Percentiles rank a stretch among this genome's conserved stretches.
phyloP scores from a whole-genome alignment of 2,113 vertebrate species.

The Tricholaema leucomelas region DNA sequence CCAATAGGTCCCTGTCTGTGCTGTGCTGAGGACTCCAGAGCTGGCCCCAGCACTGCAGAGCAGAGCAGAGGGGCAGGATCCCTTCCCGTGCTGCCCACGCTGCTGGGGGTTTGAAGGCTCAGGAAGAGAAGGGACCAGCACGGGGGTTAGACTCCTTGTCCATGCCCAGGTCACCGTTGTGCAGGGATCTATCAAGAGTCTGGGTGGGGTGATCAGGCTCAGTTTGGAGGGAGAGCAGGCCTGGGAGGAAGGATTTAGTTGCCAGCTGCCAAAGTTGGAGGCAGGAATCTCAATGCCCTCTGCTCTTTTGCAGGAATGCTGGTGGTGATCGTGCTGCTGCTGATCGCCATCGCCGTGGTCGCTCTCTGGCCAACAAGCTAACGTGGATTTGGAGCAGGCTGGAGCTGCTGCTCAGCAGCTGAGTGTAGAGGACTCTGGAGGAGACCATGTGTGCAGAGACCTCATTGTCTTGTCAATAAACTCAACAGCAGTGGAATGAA shows the following conservation, averaged over 20 bases:
- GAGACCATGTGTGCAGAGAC: too few relatives aligned
- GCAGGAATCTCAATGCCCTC: not conserved
- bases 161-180: not conserved
- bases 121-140: accelerated
- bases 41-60: too few relatives aligned
- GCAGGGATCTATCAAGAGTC: too few relatives aligned
- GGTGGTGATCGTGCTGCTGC: conserved; percentile 73
- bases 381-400: accelerated
- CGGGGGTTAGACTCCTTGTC: not conserved
- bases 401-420: not conserved
- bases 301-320: conserved; percentile 62
- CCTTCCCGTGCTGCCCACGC: too few relatives aligned
- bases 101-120: not conserved
- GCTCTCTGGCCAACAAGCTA: conserved; percentile 49
- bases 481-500: too few relatives aligned
- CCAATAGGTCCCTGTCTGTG: too few relatives aligned
- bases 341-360: conserved; percentile 70
- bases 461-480: too few relatives aligned
- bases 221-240: not conserved
- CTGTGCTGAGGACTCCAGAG: too few relatives aligned
- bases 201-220: not conserved
- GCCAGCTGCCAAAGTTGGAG: not conserved
- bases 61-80: too few relatives aligned
- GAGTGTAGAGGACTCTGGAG: not conserved
- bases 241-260: not conserved